These are phyloP conservation scores for Microctenopoma stevenorrisi DNA, from an alignment of 2,797 vertebrate species.

Conservation along the genomic window DNA sequence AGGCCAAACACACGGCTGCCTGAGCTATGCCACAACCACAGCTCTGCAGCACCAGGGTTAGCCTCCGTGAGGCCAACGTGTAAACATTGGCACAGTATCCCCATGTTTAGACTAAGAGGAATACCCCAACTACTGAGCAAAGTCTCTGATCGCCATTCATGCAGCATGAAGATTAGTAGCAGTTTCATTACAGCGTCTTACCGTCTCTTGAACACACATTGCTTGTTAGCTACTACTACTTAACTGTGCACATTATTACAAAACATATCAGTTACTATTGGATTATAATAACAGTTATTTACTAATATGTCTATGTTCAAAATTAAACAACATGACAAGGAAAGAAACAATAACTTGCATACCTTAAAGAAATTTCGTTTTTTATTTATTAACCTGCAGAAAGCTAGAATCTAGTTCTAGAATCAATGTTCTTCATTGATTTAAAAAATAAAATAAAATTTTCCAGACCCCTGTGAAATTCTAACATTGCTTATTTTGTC, in stretches of 20 bases:
- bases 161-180: slow-evolving; percentile 2
- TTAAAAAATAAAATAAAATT: too few relatives aligned
- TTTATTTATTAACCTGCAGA: too few relatives aligned
- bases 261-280: background rate
- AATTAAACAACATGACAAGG: background rate
- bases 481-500: too few relatives aligned
- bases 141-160: slow-evolving; percentile 7
- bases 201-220: background rate
- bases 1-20: slow-evolving; percentile 37
- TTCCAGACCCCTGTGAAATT: too few relatives aligned
- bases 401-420: too few relatives aligned
- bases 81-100: slow-evolving; percentile 16
- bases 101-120: slow-evolving; percentile 6
- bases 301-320: background rate
- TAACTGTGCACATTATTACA: background rate
- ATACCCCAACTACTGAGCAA: background rate
- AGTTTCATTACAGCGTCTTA: slow-evolving; percentile 1
- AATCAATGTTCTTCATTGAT: too few relatives aligned
- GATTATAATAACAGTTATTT: background rate
- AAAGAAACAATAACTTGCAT: background rate
- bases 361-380: too few relatives aligned
- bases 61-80: background rate
- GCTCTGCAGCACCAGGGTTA: slow-evolving; percentile 23
- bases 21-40: slow-evolving; percentile 40
- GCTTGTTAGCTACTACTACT: background rate